These are phyloP conservation scores for Micromussa lordhowensis DNA, from an alignment of 92 coral and sea anemone species.

Conservation along the genomic window DNA sequence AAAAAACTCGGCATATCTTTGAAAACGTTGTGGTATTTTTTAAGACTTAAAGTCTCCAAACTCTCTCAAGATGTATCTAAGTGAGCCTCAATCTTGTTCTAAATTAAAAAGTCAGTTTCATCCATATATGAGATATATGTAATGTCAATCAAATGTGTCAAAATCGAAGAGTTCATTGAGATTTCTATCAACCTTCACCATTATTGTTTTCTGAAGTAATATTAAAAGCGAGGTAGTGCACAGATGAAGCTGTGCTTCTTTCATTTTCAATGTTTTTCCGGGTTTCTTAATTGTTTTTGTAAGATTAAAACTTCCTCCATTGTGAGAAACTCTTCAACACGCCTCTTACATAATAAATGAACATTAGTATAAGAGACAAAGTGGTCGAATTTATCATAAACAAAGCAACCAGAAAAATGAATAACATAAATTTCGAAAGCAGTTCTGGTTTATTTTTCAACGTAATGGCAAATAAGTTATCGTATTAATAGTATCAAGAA, in stretches of 20 bases:
- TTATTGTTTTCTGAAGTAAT: not conserved
- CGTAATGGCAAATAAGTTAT: not conserved
- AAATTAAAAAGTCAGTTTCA: not conserved
- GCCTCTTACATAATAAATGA: not conserved
- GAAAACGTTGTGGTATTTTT: not conserved
- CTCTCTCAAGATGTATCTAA: not conserved
- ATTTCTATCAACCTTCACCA: not conserved
- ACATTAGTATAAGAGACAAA: not conserved
- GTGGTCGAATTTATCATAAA: not conserved
- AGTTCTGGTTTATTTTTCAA: not conserved
- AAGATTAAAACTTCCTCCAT: no score
- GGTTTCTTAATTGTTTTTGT: not conserved
- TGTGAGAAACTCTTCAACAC: not conserved
- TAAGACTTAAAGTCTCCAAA: not conserved
- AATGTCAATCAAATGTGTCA: not conserved
- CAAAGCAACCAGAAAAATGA: not conserved
- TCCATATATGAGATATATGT: not conserved
- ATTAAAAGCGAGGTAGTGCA: not conserved
- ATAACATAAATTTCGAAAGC: not conserved
- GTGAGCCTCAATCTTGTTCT: not conserved
- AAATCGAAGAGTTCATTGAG: not conserved
- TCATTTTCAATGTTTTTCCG: slow-evolving; percentile 1
- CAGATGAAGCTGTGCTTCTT: not conserved
- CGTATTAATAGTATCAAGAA: not conserved
- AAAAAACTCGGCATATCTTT: not conserved